phyloP scores from a whole-genome alignment of 2,113 vertebrate genomes.

The Lipophrys pholis region DNA sequence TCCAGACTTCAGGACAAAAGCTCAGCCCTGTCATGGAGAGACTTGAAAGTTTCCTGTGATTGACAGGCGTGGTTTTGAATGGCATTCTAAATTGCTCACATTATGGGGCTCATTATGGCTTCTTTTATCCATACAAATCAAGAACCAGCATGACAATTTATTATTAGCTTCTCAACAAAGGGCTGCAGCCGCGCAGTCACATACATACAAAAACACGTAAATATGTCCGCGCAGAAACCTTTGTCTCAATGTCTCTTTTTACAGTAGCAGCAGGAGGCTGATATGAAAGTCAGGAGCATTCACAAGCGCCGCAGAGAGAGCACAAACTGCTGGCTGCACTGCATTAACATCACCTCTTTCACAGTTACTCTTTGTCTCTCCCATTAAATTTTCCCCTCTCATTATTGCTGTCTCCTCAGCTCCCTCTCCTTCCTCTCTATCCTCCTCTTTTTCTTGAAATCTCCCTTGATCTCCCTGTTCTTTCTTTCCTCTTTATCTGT shows the following conservation, averaged over 20 bases:
- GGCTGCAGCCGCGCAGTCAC: slow-evolving; percentile 36
- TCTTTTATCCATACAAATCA: slow-evolving; percentile 72
- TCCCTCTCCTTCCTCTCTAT: slow-evolving; percentile 32
- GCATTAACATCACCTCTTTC: slow-evolving; percentile 63
- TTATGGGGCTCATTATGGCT: slow-evolving; percentile 62
- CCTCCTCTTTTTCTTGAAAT: slow-evolving; percentile 48
- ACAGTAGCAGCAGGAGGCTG: slow-evolving; percentile 69
- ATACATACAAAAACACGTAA: slow-evolving; percentile 35
- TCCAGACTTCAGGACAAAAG: slow-evolving; percentile 58
- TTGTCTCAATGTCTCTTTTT: slow-evolving; percentile 46
- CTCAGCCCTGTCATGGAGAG: slow-evolving; percentile 33
- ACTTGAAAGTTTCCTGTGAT: slow-evolving; percentile 47
- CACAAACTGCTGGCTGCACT: slow-evolving; percentile 56
- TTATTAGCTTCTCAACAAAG: slow-evolving; percentile 65
- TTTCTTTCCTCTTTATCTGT: slow-evolving; percentile 52
- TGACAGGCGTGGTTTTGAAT: slow-evolving; percentile 62
- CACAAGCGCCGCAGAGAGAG: slow-evolving; percentile 66
- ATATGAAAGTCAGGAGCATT: slow-evolving; percentile 66
- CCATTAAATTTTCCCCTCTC: slow-evolving; percentile 60
- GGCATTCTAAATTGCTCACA: slow-evolving; percentile 51
- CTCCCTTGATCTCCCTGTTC: slow-evolving; percentile 58
- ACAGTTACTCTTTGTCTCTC: slow-evolving; percentile 62
- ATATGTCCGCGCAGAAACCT: slow-evolving; percentile 36
- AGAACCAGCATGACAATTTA: slow-evolving; percentile 66
- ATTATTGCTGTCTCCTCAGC: slow-evolving; percentile 37